Evolutionary conservation across 2,797 vertebrate species (phyloP).

Genomic region (Liasis olivaceus): DNA sequence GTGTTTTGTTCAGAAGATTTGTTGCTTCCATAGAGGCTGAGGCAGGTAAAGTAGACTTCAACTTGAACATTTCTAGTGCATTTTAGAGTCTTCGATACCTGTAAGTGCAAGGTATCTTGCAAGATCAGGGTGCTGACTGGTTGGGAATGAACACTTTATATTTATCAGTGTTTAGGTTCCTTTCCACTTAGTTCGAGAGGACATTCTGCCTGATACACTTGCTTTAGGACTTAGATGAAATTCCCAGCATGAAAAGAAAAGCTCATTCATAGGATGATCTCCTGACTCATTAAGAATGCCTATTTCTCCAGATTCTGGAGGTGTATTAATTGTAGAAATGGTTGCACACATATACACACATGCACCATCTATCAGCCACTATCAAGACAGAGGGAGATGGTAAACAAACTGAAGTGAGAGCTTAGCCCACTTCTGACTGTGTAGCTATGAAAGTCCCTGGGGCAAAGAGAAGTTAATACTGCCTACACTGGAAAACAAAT

Average conservation of each 20-base stretch:
- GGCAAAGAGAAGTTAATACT: background rate
- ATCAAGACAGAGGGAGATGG: background rate
- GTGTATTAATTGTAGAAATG: background rate
- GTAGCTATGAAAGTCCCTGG: no score
- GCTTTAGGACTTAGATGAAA: background rate
- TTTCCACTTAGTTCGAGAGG: background rate
- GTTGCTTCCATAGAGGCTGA: background rate
- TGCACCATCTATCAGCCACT: background rate
- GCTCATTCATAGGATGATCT: background rate
- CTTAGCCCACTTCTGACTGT: background rate
- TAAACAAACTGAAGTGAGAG: background rate
- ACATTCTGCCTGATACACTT: background rate
- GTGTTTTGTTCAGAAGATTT: background rate
- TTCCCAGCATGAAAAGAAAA: background rate
- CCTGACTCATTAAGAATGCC: background rate
- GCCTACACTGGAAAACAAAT: background rate
- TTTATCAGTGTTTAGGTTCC: background rate
- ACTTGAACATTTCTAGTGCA: background rate
- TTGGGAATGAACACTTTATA: background rate
- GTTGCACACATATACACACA: background rate
- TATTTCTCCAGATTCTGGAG: no score
- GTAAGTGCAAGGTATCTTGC: background rate
- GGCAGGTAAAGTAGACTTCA: background rate
- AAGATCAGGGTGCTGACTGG: no score
- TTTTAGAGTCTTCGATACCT: background rate